Evolutionary conservation across 2,888 invertebrate genomes (phyloP), one percentile per base, ranked within the genome.

Genomic region (Ophioninae sp.): DNA sequence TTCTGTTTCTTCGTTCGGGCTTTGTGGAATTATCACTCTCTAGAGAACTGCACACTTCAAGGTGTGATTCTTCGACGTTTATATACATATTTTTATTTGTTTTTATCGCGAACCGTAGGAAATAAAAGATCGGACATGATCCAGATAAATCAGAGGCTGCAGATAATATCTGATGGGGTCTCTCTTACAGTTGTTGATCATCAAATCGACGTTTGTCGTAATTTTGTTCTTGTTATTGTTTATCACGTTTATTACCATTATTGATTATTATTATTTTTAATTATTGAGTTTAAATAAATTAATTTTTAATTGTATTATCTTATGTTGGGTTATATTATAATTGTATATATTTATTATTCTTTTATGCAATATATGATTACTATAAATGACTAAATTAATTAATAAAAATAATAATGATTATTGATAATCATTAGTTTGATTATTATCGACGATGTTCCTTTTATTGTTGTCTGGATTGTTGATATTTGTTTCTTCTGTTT

Each of bases 1-100:
- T 82, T 80, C 77, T 69, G 56, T 70, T 81, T 69, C 59, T 72
- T 77, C 80, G 68, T 68, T 74, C 64, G 73, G 79, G 76, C 68
- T 76, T 84, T 79, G 73, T 79, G 50, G 69, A 77, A 81, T 81
- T 83, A 70, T 81, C 76, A 79, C 69, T 73, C 72, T 77, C 75
- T 62, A 77, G 74, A 69, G 69, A 23, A 57, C 39, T 73, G 68
- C 70, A 79, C 30, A 78, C 65, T 77, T 44, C 20, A 20, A 76
- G 68, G 80, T 80, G 80, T 65, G 74, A 77, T 62, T 64, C 57
- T 59, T 57, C 39, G 30, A 39, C 44, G 41, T 67, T 70, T 64
- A 59, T 62, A 41, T 75, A 23, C n/a, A 61, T 41, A 65, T 69
- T 56, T 44, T 39, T 67, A 23, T 69, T 64, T 70, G 20, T 61